Percentiles rank a stretch among this genome's conserved stretches.
Evolutionary conservation across 2,797 vertebrate genomes (phyloP).

Genomic region (Scomberomorus guttatus): DNA sequence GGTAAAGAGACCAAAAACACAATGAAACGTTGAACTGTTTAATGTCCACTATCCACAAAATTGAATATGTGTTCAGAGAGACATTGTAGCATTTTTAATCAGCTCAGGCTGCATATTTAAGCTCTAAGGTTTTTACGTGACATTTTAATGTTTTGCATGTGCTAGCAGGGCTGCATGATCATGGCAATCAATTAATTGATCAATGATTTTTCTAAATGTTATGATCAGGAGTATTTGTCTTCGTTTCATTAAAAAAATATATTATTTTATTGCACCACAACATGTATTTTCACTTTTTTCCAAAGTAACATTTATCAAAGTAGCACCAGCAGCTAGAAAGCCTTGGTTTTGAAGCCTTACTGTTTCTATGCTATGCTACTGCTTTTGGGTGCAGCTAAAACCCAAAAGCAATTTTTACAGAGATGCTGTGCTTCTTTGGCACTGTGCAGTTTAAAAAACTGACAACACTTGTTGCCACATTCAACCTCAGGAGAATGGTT

Average conservation of each 20-base stretch:
- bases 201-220: neutral
- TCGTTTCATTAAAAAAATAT: neutral
- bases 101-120: too few relatives aligned
- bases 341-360: neutral
- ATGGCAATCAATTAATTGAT: neutral
- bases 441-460: neutral
- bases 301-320: neutral
- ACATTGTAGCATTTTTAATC: too few relatives aligned
- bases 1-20: neutral
- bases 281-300: neutral
- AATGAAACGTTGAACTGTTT: neutral
- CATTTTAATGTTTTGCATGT: too few relatives aligned
- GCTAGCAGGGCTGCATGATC: neutral
- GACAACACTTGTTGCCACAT: neutral
- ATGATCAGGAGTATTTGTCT: neutral
- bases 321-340: neutral
- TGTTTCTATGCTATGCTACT: neutral
- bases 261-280: too few relatives aligned
- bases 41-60: neutral
- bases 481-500: neutral
- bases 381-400: neutral
- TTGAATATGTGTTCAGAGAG: neutral
- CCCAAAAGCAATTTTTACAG: constrained; percentile 11
- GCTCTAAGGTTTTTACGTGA: too few relatives aligned
- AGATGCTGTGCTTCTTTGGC: neutral